phyloP scores from a whole-genome alignment of 1,140 invertebrate genomes.

The Galleria mellonella region DNA sequence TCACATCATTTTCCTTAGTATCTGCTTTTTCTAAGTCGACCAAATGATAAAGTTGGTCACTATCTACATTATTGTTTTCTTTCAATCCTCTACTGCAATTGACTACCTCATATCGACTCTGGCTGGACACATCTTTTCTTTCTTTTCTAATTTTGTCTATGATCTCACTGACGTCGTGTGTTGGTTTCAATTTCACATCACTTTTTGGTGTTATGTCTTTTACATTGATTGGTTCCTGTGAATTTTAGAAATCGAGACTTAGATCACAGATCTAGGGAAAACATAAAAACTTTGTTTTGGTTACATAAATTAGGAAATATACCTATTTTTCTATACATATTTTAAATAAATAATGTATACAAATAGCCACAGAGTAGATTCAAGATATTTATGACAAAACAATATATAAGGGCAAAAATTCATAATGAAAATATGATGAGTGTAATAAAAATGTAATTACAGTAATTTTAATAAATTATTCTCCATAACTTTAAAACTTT shows the following conservation, averaged over 20 bases:
- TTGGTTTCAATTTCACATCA: constrained; percentile 28
- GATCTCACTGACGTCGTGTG: constrained; percentile 53
- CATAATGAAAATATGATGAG: too few species aligned
- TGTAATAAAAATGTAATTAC: too few species aligned
- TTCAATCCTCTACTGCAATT: constrained; percentile 65
- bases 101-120: constrained; percentile 70
- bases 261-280: too few species aligned
- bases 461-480: too few species aligned
- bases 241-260: neutral
- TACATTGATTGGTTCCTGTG: constrained; percentile 39
- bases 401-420: too few species aligned
- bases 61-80: constrained; percentile 37
- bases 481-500: too few species aligned
- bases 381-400: too few species aligned
- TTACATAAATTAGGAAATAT: too few species aligned
- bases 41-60: constrained; percentile 39
- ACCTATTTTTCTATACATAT: too few species aligned
- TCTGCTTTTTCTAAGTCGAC: constrained; percentile 52
- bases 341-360: too few species aligned
- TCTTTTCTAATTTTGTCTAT: constrained; percentile 65
- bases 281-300: too few species aligned
- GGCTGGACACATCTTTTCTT: constrained; percentile 48
- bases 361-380: too few species aligned
- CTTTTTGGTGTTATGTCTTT: constrained; percentile 38
- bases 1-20: constrained; percentile 28